Evolutionary conservation across 1,140 invertebrate species (phyloP).

Genomic region (Holotrichia oblita): DNA sequence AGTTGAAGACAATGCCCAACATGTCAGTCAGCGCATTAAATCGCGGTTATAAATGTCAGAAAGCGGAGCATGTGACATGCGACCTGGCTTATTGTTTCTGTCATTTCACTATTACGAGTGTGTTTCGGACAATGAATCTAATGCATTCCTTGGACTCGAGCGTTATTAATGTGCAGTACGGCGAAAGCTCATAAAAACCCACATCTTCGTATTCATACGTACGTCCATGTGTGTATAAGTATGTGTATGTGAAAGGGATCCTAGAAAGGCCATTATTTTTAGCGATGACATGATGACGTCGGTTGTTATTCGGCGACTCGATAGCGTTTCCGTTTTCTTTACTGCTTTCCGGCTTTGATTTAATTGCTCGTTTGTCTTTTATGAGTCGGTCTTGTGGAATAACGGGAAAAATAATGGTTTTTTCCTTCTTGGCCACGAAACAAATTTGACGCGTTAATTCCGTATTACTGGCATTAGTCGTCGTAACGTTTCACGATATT

Average conservation of each 20-base stretch:
- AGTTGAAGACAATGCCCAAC: conserved; percentile 35
- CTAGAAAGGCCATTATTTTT: conserved; percentile 25
- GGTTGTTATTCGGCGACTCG: conserved; percentile 28
- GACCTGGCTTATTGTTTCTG: conserved; percentile 37
- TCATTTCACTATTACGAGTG: conserved; percentile 11
- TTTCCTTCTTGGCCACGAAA: conserved; percentile 32
- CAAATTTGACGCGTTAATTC: conserved; percentile 37
- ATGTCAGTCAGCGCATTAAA: conserved; percentile 31
- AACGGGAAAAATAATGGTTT: conserved; percentile 43
- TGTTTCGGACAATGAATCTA: conserved; percentile 25
- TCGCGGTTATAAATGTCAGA: conserved; percentile 40
- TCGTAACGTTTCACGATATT: conserved; percentile 2
- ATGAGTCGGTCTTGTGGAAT: conserved; percentile 10
- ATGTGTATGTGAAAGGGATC: neutral
- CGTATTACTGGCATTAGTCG: neutral
- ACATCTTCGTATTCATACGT: conserved; percentile 15
- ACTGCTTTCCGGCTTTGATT: conserved; percentile 32
- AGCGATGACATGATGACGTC: conserved; percentile 34
- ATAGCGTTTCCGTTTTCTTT: conserved; percentile 33
- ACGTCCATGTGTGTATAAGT: neutral
- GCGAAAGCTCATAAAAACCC: conserved; percentile 36
- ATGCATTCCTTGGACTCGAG: neutral
- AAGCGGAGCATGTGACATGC: conserved; percentile 28
- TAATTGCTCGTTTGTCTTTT: conserved; percentile 35
- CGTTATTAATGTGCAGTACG: conserved; percentile 27